Conservation (phyloP, 2,888 invertebrate genomes). For the Chloroclysta siterata region DNA sequence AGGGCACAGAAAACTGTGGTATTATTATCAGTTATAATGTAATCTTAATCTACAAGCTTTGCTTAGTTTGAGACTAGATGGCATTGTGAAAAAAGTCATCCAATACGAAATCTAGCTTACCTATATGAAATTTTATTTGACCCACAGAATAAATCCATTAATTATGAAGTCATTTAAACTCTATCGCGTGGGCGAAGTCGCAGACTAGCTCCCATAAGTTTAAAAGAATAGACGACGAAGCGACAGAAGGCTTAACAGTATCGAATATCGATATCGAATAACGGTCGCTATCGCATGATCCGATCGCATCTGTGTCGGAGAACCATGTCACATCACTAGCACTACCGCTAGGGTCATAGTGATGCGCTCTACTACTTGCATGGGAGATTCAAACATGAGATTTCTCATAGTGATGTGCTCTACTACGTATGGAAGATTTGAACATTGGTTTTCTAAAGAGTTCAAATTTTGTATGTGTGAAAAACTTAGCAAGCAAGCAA, state of each 20-base stretch:
- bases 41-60: too few relatives aligned
- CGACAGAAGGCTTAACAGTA: slow-evolving; percentile 28
- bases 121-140: too few relatives aligned
- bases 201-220: neutral
- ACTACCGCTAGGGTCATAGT: slow-evolving; percentile 65
- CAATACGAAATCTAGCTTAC: too few relatives aligned
- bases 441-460: too few relatives aligned
- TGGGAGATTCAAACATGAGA: slow-evolving; percentile 22
- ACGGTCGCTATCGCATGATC: slow-evolving; percentile 55
- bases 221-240: neutral
- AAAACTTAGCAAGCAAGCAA: too few relatives aligned
- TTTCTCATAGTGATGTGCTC: neutral
- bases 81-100: too few relatives aligned
- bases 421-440: too few relatives aligned
- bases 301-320: slow-evolving; percentile 49
- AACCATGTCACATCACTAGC: slow-evolving; percentile 63
- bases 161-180: neutral
- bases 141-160: too few relatives aligned
- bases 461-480: too few relatives aligned
- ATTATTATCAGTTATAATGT: too few relatives aligned
- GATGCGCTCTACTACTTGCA: slow-evolving; percentile 53
- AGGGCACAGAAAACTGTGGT: too few relatives aligned
- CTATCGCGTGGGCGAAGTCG: neutral
- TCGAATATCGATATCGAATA: slow-evolving; percentile 46
- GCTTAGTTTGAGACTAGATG: too few relatives aligned